Base-by-base conservation (phyloP, 30 jellyfish, hydroid and myxozoan genomes). In the Turritopsis rubra region DNA sequence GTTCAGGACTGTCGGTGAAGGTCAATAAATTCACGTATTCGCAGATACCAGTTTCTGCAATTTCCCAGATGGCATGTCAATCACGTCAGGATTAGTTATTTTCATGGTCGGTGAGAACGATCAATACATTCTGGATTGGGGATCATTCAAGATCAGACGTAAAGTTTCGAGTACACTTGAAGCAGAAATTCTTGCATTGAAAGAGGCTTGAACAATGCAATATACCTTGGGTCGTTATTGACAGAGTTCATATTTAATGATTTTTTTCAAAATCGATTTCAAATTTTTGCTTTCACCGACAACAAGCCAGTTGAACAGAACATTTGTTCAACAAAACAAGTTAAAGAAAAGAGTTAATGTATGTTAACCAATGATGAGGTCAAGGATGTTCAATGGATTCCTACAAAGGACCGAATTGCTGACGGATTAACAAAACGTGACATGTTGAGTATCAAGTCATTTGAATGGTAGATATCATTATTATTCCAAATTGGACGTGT, bases 141-240 rank as follows among this genome's bases (percentile, higher is more conserved):
- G 82, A 23, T 74, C 73, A 1, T 74, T 71, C 0, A 74, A 74
- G 71, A 74, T 74, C 60, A 74, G 24, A 74, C 82, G 71, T 1
- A 74, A 74, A 4, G 82, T 74, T 23, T 74, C 73, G 24, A 74
- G 82, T 4, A 74, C 82, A 21, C 72, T 74, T 74, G 82, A 74
- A 21, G 82, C 82, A 7, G 82, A 74, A 74, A 0, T 74, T 23
- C 82, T 74, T 1, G 82, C 60, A 7, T 74, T 74, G 72, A 74
- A 74, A 3, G 82, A 74, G 0, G 52, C 82, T 74, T 74, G 72
- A 74, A 74, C 24, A 74, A 74, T 74, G 16, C 82, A 71, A 74
- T 74, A 16, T 74, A 74, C 0, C 82, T 74, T 4, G 72, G 82
- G 7, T 4, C 82, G 0, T 4, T 74, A 0, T 74, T 74, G n/a